Evolutionary conservation across 2,888 invertebrate genomes (phyloP).

Genomic region (Harpalus rubripes): DNA sequence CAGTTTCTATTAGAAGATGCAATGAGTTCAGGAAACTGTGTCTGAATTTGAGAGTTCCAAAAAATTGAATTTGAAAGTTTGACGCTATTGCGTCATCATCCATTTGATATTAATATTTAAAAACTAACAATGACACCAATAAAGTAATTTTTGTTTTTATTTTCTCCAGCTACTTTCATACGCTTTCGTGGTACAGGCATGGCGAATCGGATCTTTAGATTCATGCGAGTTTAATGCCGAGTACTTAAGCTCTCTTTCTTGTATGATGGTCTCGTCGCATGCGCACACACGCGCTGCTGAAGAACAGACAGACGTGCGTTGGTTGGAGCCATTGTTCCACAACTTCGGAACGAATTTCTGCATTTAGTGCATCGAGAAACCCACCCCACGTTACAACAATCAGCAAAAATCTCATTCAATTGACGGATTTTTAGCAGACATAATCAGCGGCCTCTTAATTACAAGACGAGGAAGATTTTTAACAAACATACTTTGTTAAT

Average conservation of each 20-base stretch:
- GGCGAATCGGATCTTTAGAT: conserved; percentile 43
- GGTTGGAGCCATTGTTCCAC: conserved; percentile 30
- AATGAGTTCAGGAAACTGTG: too few relatives aligned
- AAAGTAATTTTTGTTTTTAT: neutral
- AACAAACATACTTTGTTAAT: neutral
- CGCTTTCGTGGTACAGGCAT: conserved; percentile 11
- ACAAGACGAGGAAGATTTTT: neutral
- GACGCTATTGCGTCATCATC: too few relatives aligned
- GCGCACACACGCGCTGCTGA: conserved; percentile 23
- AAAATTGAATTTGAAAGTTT: too few relatives aligned
- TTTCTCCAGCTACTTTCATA: conserved; percentile 23
- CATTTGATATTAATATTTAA: too few relatives aligned
- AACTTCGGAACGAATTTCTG: conserved; percentile 49
- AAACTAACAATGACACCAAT: neutral
- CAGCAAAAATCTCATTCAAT: conserved; percentile 19
- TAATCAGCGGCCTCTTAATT: conserved; percentile 42
- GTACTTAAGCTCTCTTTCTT: conserved; percentile 50
- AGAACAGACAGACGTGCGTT: conserved; percentile 33
- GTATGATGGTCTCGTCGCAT: conserved; percentile 29
- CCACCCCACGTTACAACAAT: neutral
- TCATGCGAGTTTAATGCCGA: conserved; percentile 39
- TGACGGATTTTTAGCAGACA: neutral
- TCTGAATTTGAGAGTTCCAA: too few relatives aligned
- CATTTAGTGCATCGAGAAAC: conserved; percentile 49
- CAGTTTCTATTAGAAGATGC: too few relatives aligned